Base-by-base conservation (phyloP, 2,797 vertebrate species). In the Acanthis flammea region DNA sequence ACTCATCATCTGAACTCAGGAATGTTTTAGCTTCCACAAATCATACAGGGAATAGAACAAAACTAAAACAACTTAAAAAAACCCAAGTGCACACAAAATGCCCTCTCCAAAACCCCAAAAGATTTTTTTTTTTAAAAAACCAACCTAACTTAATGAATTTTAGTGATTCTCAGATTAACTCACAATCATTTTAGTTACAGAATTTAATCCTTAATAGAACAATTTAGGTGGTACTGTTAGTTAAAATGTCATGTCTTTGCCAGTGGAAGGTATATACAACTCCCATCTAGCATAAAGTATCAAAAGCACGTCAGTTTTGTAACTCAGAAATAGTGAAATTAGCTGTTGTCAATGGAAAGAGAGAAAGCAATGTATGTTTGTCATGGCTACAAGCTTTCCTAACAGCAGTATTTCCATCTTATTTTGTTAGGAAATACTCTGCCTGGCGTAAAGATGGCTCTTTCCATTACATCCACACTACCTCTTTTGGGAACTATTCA, bases 401-500 rank as follows among this genome's bases (percentile, higher is more conserved):
- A 48, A 94, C 30, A 60, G 60, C 24, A 83, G 11, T 67, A 67
- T 92, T 87, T 63, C 27, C 14, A 7, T 95, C 65, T 97, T 97
- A 7, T 90, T 97, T 96, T 96, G 77, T 66, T 72, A 99, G 99
- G 97, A 99, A 99, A 94, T 99, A 99, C 85, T 99, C 99, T 61
- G 99, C 98, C 12, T 98, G 98, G 97, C 98, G 85, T 94, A 99
- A 98, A 96, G 97, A 99, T 68, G 99, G 99, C 82, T 99, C 99
- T 62, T 99, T 99, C 94, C 99, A 99, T 97, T 99, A 99, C 21
- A 89, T 99, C 58, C 99, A 99, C 94, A 97, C 95, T 75, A 99
- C 99, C 51, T 95, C 98, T 23, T 99, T 99, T 96, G 99, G 99
- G 76, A 99, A 99, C 96, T 99, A 99, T 95, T 99, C 99, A 30